Base-by-base conservation (phyloP, 2,113 vertebrate species). In the Casuarius casuarius region DNA sequence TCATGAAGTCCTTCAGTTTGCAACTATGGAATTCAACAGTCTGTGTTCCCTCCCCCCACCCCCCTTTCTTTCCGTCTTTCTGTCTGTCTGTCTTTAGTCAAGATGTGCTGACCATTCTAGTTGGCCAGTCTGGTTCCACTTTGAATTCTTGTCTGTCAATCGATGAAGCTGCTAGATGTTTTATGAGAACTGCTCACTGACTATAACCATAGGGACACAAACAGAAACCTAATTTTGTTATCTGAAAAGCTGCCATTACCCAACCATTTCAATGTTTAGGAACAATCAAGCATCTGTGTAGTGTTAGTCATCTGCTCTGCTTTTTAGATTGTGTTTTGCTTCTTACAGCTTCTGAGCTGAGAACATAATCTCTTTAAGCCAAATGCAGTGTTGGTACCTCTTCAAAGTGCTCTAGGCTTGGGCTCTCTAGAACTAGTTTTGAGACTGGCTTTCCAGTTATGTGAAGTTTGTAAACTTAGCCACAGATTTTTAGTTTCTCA, bases 281-380 rank as follows among this genome's bases (percentile, higher is more conserved):
- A 29, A 72, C 58, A 48, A 65, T 74, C 35, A 84, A 51, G 44
- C 29, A 80, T 68, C 62, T 61, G 4, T 90, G 68, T 76, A 42
- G 29, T 12, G 2, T 76, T 68, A 40, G 38, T 77, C 8, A 56
- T 81, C 54, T 61, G 21, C 0, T 0, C 17, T 76, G 42, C 46
- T 48, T 91, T 86, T 54, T 22, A 76, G 19, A 21, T 67, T 70
- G n/a, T 75, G 83, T 68, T 59, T 93, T 73, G 12, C 8, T 59
- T 14, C 61, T 65, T 70, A 38, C 38, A 38, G 31, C 12, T 84
- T 68, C 49, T 13, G 48, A 76, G 31, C 48, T 76, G 52, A 68
- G 44, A 73, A 48, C 23, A 35, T 44, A 0, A 38, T 89, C 79
- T 89, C 38, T 56, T 91, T 51, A 40, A 83, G 42, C 23, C 38